A percentile compares a stretch with the other conserved stretches of the same genome.
Conservation (phyloP, 2,797 vertebrate species). For the Discoglossus pictus region DNA sequence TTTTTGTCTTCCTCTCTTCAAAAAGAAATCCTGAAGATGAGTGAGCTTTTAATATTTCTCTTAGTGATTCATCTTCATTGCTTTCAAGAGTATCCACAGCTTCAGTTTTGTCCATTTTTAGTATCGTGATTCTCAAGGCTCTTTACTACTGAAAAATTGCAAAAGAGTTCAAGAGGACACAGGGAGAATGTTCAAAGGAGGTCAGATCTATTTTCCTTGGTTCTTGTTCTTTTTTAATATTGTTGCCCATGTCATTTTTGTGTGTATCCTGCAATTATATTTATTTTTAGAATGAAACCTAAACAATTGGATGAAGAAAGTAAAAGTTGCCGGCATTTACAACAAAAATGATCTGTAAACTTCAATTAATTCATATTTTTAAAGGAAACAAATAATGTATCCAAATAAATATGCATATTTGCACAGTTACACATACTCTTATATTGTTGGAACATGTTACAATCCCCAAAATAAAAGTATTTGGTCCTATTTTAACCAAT, state of each 20-base stretch:
- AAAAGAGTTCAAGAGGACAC: conserved; percentile 22
- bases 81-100: conserved; percentile 22
- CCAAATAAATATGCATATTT: no score
- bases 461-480: no score
- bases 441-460: no score
- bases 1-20: conserved; percentile 16
- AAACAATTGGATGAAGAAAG: no score
- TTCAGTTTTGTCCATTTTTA: conserved; percentile 23
- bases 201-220: background rate
- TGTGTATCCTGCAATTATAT: background rate
- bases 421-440: no score
- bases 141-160: conserved; percentile 12
- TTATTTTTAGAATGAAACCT: conserved; percentile 39
- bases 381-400: no score
- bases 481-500: no score
- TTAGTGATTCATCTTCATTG: conserved; percentile 25
- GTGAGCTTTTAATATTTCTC: conserved; percentile 20
- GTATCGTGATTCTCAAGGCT: conserved; percentile 1
- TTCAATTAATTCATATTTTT: no score
- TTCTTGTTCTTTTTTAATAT: conserved; percentile 2
- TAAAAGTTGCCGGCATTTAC: no score
- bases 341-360: no score
- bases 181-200: conserved; percentile 28
- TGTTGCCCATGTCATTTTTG: background rate
- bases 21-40: conserved; percentile 16